phyloP scores from a whole-genome alignment of 2,113 vertebrate genomes.

The Indri indri region DNA sequence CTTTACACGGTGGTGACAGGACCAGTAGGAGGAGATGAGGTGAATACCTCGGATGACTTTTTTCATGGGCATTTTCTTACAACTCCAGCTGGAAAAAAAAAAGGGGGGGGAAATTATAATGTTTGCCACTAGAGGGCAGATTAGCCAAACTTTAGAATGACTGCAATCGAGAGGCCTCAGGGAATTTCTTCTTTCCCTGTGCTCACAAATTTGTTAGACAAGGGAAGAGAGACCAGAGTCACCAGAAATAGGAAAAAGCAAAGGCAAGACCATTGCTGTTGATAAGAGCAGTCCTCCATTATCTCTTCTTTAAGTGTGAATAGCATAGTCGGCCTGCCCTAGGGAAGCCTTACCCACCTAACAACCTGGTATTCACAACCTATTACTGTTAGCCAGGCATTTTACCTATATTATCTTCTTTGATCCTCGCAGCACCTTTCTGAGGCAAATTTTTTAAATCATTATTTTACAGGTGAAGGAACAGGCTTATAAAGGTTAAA shows the following conservation, averaged over 20 bases:
- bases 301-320: background rate
- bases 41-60: background rate
- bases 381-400: background rate
- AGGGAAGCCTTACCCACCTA: background rate
- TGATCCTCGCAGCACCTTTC: background rate
- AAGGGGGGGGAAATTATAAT: background rate
- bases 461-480: background rate
- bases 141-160: conserved; percentile 18
- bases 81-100: background rate
- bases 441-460: background rate
- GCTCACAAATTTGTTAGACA: background rate
- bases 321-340: too few species aligned
- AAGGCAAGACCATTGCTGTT: background rate
- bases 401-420: background rate
- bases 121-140: conserved; percentile 48
- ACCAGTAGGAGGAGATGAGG: background rate
- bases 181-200: background rate
- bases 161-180: rapidly evolving
- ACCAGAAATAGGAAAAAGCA: background rate
- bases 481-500: background rate
- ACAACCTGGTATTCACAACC: background rate
- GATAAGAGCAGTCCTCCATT: background rate
- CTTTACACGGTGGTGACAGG: background rate
- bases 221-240: background rate
- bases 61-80: background rate